Base-by-base conservation (phyloP, 2,888 invertebrate genomes). In the Stomorhina lunata region DNA sequence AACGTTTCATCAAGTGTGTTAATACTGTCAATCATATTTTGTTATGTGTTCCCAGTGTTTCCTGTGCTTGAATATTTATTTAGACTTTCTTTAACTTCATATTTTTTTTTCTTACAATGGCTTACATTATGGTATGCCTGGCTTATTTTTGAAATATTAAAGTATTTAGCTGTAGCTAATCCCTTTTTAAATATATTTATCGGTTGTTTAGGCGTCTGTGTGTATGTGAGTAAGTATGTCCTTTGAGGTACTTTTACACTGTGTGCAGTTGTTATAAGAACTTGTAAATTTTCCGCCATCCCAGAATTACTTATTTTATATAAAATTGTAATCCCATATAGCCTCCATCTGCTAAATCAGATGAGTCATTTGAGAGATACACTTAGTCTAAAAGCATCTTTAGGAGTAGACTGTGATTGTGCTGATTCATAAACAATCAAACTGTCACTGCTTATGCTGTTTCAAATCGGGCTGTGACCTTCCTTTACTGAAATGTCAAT, bases 21-120 rank as follows among this genome's bases (percentile, higher is more conserved):
- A 79, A 79, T 79, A 45, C 79, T 82, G 82, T 82, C 82, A 82
- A 79, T 82, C 82, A 82, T 79, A 69, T 82, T 75, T 43, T 79
- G 75, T 72, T 71, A 76, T 76, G 53, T 73, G 43, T 59, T 79
- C 29, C 34, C n/a, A 10, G 20, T 25, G 27, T 12, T 57, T 69
- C 20, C 5, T 37, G 15, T 25, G 15, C 1, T 40, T 22, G 12
- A 3, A 29, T n/a, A n/a, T 57, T 55, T 40, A 15, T 20, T 32
- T 53, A 15, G 15, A 0, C 25, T 4, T 9, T 12, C 5, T 40
- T 68, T 27, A 20, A 29, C 29, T 61, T 40, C 9, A 25, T 6
- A 12, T 17, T 7, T 45, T 17, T 22, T 27, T 40, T 55, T 27
- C 37, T 63, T 71, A 65, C 32, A 50, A 71, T 55, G 29, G 65